Conservation (phyloP, 2,797 vertebrate species). For the Sciurus vulgaris region DNA sequence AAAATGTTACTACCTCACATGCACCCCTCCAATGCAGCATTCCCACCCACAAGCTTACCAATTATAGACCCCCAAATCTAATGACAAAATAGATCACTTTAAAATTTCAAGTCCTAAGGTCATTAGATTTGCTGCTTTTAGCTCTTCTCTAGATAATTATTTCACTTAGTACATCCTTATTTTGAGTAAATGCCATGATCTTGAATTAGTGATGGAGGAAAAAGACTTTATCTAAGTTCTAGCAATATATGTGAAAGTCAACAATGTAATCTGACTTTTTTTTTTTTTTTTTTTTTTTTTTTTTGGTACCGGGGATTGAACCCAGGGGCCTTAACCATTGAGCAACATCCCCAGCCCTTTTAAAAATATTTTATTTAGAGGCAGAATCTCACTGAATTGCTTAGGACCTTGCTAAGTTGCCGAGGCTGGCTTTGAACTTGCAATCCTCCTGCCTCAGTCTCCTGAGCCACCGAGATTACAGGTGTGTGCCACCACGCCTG, state of each 20-base stretch:
- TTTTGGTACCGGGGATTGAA: too few species aligned
- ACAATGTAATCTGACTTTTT: neutral
- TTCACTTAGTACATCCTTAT: neutral
- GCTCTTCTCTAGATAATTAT: neutral
- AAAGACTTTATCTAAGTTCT: neutral
- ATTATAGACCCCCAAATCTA: neutral
- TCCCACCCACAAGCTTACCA: neutral
- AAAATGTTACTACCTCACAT: neutral
- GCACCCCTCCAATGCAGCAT: fast-evolving
- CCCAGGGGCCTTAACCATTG: too few species aligned
- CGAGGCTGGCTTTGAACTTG: too few species aligned
- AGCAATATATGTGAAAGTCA: neutral
- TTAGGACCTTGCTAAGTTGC: too few species aligned
- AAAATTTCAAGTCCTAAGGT: neutral
- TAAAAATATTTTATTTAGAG: too few species aligned
- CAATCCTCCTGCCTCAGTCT: too few species aligned
- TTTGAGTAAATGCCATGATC: neutral
- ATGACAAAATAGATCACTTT: neutral
- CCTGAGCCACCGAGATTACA: too few species aligned
- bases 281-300: too few species aligned
- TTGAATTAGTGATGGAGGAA: neutral
- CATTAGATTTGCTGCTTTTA: neutral
- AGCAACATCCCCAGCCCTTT: too few species aligned
- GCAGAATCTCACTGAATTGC: too few species aligned
- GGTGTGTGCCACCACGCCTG: too few species aligned